These are phyloP conservation scores for Synchiropus splendidus DNA, from an alignment of 2,113 vertebrate species.

Conservation along the genomic window DNA sequence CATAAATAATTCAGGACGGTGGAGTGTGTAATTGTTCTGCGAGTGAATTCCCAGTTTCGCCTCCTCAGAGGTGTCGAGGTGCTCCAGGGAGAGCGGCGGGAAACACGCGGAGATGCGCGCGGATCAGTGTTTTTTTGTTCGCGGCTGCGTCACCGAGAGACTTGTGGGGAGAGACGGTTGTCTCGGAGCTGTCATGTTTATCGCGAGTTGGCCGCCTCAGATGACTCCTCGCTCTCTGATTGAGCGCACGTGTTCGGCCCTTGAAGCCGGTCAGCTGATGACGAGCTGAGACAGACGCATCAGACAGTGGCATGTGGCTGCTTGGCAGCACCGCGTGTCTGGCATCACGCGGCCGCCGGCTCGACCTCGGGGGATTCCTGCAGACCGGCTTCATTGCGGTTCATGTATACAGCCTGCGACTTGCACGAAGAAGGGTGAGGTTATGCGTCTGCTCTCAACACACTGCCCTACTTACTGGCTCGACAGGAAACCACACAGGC, in stretches of 20 bases:
- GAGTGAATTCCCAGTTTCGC: conserved; percentile 50
- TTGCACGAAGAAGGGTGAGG: conserved; percentile 49
- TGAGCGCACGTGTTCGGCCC: conserved; percentile 1
- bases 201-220: background rate
- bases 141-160: conserved; percentile 27
- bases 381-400: conserved; percentile 53
- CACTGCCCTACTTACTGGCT: conserved; percentile 2
- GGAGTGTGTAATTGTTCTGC: conserved; percentile 42
- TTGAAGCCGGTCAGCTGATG: conserved; percentile 2
- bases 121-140: conserved; percentile 40
- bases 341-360: conserved; percentile 26
- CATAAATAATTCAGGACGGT: conserved; percentile 43
- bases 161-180: conserved; percentile 20
- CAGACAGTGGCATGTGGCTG: no score
- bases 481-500: no score
- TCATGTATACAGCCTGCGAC: conserved; percentile 49
- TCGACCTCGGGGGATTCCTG: conserved; percentile 40
- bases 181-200: conserved; percentile 1
- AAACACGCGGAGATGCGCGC: conserved; percentile 15
- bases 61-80: conserved; percentile 31
- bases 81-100: conserved; percentile 27
- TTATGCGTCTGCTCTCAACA: conserved; percentile 42
- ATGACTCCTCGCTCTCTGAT: background rate
- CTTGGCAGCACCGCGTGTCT: conserved; percentile 24
- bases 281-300: background rate